Base-by-base conservation (phyloP, 2,888 invertebrate genomes). In the Liodrosophila aerea region DNA sequence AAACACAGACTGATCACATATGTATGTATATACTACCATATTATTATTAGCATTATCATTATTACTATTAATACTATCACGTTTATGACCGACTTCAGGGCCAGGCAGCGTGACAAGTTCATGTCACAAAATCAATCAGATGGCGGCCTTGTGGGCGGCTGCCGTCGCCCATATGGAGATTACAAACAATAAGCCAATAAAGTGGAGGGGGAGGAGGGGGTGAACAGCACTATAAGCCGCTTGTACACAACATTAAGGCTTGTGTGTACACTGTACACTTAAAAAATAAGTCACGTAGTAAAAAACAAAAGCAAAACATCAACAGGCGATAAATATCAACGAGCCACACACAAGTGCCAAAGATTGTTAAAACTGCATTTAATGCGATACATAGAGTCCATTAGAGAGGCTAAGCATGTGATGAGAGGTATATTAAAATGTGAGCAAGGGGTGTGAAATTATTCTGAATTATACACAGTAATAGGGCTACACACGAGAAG, bases 91-190 rank as follows among this genome's bases (percentile, higher is more conserved):
- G 72, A 69, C 64, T 69, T 76, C 80, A 83, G 72, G 83, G 83
- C 33, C 65, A 47, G 15, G 22, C 64, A 54, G 30, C 27, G 51
- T 58, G 74, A 73, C 71, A 71, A 76, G 76, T 82, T 80, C 73
- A 70, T 77, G 63, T 52, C 57, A 75, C 60, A 58, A 66, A 70
- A 73, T 78, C 83, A 80, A 82, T 78, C 76, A 68, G 68, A 62
- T 67, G 78, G 71, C 67, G 78, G 71, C 67, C 57, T 62, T 60
- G 70, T 36, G 47, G 47, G 57, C 40, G 29, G 1, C 39, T 34
- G 54, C 60, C 68, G 59, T 59, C 66, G 27, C 60, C 64, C 82
- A 71, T 70, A 76, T 73, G 73, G 56, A 62, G 78, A 77, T 82
- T 82, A 76, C 57, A 69, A 67, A 53, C 56, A 31, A 44, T 52